phyloP scores from a whole-genome alignment of 1,140 invertebrate species.

The Condylostylus longicornis region DNA sequence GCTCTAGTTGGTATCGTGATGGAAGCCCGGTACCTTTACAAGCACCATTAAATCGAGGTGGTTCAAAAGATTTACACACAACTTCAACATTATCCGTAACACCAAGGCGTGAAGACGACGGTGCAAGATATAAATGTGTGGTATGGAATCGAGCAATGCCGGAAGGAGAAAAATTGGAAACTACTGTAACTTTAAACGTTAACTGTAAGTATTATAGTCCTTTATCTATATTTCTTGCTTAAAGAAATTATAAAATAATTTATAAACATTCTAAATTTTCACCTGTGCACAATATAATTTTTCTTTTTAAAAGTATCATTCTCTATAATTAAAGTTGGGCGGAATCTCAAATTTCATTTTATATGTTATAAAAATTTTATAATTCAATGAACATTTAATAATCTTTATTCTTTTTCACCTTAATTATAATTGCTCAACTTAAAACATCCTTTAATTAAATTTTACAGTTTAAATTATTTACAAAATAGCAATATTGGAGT shows the following conservation, averaged over 20 bases:
- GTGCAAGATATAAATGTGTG: slow-evolving; percentile 62
- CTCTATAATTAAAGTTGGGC: too few relatives aligned
- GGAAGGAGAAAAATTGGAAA: slow-evolving; percentile 59
- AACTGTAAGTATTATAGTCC: slow-evolving; percentile 78
- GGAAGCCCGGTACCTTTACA: slow-evolving; percentile 49
- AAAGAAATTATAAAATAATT: background rate
- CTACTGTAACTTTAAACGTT: slow-evolving; percentile 63
- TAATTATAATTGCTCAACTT: too few relatives aligned
- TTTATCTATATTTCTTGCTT: slow-evolving; percentile 1
- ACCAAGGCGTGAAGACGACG: slow-evolving; percentile 69
- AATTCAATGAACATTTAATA: too few relatives aligned
- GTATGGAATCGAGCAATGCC: slow-evolving; percentile 78
- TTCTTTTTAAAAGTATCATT: too few relatives aligned
- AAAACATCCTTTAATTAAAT: too few relatives aligned
- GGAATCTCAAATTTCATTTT: too few relatives aligned
- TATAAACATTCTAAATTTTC: too few relatives aligned
- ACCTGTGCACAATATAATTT: too few relatives aligned
- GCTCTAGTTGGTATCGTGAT: slow-evolving; percentile 50
- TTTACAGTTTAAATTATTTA: too few relatives aligned
- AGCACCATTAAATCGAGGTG: slow-evolving; percentile 45
- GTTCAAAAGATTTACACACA: slow-evolving; percentile 52
- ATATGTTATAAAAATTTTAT: too few relatives aligned
- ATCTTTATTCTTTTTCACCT: too few relatives aligned
- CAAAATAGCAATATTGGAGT: too few relatives aligned
- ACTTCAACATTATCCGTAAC: slow-evolving; percentile 54